phyloP scores from a whole-genome alignment of 2,888 invertebrate species.

The Melipona beecheii region DNA sequence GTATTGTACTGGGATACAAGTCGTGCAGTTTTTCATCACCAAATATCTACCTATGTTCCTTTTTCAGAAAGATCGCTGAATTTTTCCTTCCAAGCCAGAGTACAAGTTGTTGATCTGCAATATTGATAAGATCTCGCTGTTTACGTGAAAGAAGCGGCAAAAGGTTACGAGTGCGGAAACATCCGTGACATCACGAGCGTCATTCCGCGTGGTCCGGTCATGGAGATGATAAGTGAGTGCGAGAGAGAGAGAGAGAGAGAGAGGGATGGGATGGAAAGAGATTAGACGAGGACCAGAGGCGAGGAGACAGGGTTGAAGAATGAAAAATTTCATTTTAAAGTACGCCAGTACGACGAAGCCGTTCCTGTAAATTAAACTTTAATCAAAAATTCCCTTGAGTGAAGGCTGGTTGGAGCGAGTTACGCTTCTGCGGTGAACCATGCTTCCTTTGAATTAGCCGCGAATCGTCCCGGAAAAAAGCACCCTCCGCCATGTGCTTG shows the following conservation, averaged over 20 bases:
- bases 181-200: slow-evolving; percentile 55
- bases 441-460: slow-evolving; percentile 38
- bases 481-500: background rate
- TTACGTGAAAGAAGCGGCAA: background rate
- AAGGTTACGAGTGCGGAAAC: slow-evolving; percentile 28
- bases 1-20: no score
- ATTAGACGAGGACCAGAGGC: background rate
- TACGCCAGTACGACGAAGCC: slow-evolving; percentile 47
- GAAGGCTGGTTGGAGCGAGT: slow-evolving; percentile 48
- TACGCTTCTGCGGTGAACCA: slow-evolving; percentile 56
- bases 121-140: slow-evolving; percentile 8
- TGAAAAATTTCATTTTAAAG: slow-evolving; percentile 70
- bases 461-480: background rate
- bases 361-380: slow-evolving; percentile 69
- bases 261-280: no score
- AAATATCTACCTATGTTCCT: background rate
- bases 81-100: background rate
- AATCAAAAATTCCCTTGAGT: slow-evolving; percentile 67
- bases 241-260: background rate
- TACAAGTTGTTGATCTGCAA: background rate
- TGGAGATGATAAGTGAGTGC: slow-evolving; percentile 32
- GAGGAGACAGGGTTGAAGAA: slow-evolving; percentile 16
- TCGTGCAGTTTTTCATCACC: background rate
- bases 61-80: background rate
- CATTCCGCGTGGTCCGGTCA: slow-evolving; percentile 25